Evolutionary conservation across 2,797 vertebrate species (phyloP), one percentile per base, ranked within the genome.

Genomic region (Streptopelia turtur): DNA sequence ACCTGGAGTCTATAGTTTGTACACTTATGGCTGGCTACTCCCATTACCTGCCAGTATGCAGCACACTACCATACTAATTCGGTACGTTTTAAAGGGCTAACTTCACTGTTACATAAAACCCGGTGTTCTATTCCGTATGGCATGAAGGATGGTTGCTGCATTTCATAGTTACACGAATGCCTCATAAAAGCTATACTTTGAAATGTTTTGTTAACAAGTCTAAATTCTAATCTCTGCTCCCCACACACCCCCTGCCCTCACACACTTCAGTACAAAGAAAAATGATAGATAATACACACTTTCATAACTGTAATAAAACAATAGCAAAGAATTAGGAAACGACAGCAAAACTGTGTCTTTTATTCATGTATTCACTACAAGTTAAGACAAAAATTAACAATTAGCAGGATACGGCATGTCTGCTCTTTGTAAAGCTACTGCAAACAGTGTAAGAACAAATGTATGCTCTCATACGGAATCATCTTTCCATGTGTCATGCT

Each of bases 81-180:
- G 13, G 21, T 39, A 57, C 25, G 21, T 20, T 35, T 31, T 28
- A 20, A 0, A 49, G 47, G 13, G 35, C 14, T 85, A 55, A 43
- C 13, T 31, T 75, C 35, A 16, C 11, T 35, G 11, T 4, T 65
- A 33, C 16, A 28, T 6, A 45, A 70, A 64, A 37, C 53, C 6
- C 2, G 0, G 16, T 49, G 28, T 14, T 52, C 4, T 14, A 45
- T 35, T 78, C 41, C 41, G 7, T 31, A 50, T 6, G 27, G 27
- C 4, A 12, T 7, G 13, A 81, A 60, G 37, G 68, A n/a, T 9
- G 22, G 14, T 1, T 59, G 45, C 11, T 84, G 39, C 20, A 43
- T 25, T 70, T 39, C 0, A 1, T 7, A 27, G 37, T 21, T 13
- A 27, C 11, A 13, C 2, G 2, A 83, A 31, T 9, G 4, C 22